Percentiles rank a stretch among this genome's conserved stretches.
phyloP scores from a whole-genome alignment of 2,888 invertebrate genomes.

The Germaria angustata region DNA sequence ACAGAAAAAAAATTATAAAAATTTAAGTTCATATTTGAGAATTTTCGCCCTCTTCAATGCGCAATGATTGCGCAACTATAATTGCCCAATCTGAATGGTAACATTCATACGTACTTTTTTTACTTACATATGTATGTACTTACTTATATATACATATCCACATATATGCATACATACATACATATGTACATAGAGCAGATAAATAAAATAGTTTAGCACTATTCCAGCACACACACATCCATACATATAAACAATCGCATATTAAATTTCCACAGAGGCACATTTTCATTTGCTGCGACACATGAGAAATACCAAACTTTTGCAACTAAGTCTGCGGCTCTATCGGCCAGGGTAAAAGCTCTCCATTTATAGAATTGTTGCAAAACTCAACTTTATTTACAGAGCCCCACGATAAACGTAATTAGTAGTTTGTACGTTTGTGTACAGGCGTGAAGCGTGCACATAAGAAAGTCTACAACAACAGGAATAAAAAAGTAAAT shows the following conservation, averaged over 20 bases:
- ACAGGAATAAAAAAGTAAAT: too few species aligned
- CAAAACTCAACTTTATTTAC: neutral
- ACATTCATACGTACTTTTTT: too few species aligned
- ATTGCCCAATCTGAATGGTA: too few species aligned
- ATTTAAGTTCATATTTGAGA: too few species aligned
- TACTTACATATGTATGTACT: too few species aligned
- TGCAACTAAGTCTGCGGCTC: neutral
- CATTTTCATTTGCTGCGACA: slow-evolving; percentile 12
- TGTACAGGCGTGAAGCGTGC: neutral
- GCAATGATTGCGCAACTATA: too few species aligned
- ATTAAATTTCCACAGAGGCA: neutral
- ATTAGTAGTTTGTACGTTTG: neutral
- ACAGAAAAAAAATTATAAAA: too few species aligned
- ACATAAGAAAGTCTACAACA: neutral
- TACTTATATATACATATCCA: too few species aligned
- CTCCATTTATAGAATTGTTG: neutral
- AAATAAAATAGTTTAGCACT: slow-evolving; percentile 2
- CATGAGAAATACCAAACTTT: neutral
- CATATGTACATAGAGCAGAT: slow-evolving; percentile 26
- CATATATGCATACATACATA: too few species aligned
- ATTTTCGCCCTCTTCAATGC: too few species aligned
- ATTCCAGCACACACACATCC: neutral
- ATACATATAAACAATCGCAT: too few species aligned
- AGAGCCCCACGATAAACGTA: neutral
- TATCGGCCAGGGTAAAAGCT: neutral